A percentile compares a stretch with the other conserved stretches of the same genome.
phyloP scores from a whole-genome alignment of 1,140 invertebrate genomes.

The Drosophila persimilis region DNA sequence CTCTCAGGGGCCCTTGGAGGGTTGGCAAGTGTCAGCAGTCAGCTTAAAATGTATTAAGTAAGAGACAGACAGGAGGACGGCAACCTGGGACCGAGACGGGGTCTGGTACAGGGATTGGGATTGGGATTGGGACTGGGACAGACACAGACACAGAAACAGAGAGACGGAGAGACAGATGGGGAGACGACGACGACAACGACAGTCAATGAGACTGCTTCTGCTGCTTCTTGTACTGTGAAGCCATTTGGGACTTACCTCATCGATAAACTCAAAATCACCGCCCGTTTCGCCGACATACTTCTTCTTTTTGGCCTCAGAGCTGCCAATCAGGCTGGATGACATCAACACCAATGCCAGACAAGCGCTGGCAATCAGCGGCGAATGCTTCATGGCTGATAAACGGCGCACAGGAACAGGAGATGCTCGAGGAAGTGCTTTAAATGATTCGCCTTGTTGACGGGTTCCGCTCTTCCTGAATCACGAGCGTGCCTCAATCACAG shows the following conservation, averaged over 20 bases:
- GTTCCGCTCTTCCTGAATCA: constrained; percentile 38
- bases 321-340: constrained; percentile 74
- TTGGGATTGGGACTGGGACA: not conserved
- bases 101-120: no score
- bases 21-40: constrained; percentile 52
- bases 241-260: constrained; percentile 82
- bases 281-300: constrained; percentile 81
- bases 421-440: constrained; percentile 35
- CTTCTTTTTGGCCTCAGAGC: constrained; percentile 78
- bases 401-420: constrained; percentile 34
- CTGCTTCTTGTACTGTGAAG: constrained; percentile 14
- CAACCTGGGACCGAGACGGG: constrained; percentile 24
- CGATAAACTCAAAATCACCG: constrained; percentile 82
- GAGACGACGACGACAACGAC: constrained; percentile 20
- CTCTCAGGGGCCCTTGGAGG: constrained; percentile 18
- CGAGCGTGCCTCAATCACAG: not conserved
- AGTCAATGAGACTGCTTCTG: constrained; percentile 21
- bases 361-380: constrained; percentile 75
- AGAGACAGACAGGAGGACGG: constrained; percentile 55
- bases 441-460: constrained; percentile 38
- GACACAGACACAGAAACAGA: constrained; percentile 25
- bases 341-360: constrained; percentile 80
- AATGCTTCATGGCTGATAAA: constrained; percentile 68
- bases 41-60: constrained; percentile 68
- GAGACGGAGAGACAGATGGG: constrained; percentile 16